Percentiles rank a stretch among this genome's conserved stretches.
These are phyloP conservation scores for Halcyon smyrnensis DNA, from an alignment of 2,797 vertebrate genomes.

Conservation along the genomic window DNA sequence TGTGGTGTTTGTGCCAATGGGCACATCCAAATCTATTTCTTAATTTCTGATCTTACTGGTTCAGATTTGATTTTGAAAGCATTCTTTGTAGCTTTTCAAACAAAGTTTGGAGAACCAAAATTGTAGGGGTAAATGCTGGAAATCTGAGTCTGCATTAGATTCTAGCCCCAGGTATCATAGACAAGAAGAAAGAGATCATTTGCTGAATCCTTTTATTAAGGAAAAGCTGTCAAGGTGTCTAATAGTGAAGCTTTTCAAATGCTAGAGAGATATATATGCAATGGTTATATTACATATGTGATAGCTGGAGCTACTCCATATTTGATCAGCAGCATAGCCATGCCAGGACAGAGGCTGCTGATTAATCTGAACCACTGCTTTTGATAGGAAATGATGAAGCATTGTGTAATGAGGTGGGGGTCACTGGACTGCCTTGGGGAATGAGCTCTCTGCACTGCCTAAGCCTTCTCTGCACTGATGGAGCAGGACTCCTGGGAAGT, in stretches of 20 bases:
- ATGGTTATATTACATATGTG: not conserved
- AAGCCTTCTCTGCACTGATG: not conserved
- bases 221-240: not conserved
- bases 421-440: not conserved
- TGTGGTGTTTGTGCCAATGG: not conserved
- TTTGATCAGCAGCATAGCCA: not conserved
- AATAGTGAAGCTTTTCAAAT: not conserved
- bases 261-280: rapidly evolving
- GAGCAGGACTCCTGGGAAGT: not conserved
- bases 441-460: not conserved
- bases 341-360: not conserved
- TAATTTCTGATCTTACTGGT: not conserved
- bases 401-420: not conserved
- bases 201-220: not conserved
- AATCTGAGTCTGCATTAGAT: not conserved
- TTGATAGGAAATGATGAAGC: not conserved
- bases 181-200: not conserved
- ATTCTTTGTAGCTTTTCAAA: not conserved
- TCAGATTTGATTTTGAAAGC: not conserved
- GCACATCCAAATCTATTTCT: not conserved
- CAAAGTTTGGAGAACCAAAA: not conserved
- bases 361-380: not conserved
- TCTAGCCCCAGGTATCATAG: not conserved
- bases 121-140: not conserved
- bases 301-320: not conserved